Evolutionary conservation across 1,140 invertebrate species (phyloP).

Genomic region (Macrostomum lignano): DNA sequence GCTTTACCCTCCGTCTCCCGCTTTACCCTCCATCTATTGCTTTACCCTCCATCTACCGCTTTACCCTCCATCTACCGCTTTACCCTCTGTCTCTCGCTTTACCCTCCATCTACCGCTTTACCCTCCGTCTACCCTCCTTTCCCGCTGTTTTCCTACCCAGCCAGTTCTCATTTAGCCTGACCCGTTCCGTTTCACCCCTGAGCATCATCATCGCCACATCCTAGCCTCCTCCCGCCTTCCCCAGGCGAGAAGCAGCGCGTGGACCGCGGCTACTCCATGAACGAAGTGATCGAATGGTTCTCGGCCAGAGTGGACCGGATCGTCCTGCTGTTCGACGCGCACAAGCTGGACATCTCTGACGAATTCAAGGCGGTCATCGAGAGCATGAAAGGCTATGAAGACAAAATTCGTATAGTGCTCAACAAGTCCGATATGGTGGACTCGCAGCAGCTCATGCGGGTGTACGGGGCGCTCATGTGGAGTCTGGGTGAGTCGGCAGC

Average conservation of each 20-base stretch:
- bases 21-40: no score
- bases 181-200: no score
- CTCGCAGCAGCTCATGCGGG: conserved; percentile 86
- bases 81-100: no score
- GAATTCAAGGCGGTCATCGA: conserved; percentile 8
- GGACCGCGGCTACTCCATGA: conserved; percentile 86
- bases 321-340: conserved; percentile 7
- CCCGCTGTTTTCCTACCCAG: no score
- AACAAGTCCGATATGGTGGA: conserved; percentile 98
- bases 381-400: conserved; percentile 40
- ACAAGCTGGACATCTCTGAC: conserved; percentile 8
- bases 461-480: conserved; percentile 96
- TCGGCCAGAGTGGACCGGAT: conserved; percentile 6
- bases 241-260: conserved; percentile 83
- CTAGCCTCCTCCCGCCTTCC: no score
- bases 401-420: conserved; percentile 65
- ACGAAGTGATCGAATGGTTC: conserved; percentile 31
- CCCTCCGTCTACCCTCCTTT: no score
- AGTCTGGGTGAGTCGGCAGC: conserved; percentile 38
- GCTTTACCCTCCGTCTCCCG: no score
- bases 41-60: no score
- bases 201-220: no score
- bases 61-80: no score
- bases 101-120: no score
- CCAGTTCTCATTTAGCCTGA: no score